Conservation (phyloP, 2,113 vertebrate species). For the Notothenia coriiceps region DNA sequence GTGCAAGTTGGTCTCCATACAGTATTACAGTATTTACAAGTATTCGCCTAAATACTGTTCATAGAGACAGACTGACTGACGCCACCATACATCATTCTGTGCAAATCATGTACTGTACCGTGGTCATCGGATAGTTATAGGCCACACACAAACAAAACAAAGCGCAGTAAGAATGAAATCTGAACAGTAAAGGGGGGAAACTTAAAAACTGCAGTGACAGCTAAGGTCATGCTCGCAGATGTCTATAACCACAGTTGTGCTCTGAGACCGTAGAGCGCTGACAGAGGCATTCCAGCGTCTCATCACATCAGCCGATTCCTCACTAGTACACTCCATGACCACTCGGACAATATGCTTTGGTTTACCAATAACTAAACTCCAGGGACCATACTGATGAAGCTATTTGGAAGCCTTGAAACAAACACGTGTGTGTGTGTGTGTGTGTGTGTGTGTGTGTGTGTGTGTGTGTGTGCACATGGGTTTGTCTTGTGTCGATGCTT, state of each 20-base stretch:
- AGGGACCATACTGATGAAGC: constrained; percentile 20
- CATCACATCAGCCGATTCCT: constrained; percentile 56
- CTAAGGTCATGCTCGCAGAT: background rate
- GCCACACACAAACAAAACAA: background rate
- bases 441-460: background rate
- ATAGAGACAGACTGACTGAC: constrained; percentile 50
- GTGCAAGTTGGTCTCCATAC: constrained; percentile 20
- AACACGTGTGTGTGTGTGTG: background rate
- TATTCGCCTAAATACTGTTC: constrained; percentile 1
- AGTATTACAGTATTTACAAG: constrained; percentile 25
- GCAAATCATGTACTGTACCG: background rate
- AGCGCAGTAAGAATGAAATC: background rate
- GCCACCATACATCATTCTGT: constrained; percentile 20
- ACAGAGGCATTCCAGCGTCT: constrained; percentile 59
- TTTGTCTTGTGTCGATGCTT: background rate
- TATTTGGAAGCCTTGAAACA: constrained; percentile 31
- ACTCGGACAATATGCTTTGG: constrained; percentile 48
- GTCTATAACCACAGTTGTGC: constrained; percentile 27
- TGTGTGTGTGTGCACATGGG: background rate
- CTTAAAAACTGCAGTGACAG: constrained; percentile 5
- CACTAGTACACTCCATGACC: constrained; percentile 34
- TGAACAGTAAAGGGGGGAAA: background rate
- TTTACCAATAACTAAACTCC: constrained; percentile 32
- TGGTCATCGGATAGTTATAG: background rate
- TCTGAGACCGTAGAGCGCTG: constrained; percentile 37